These are phyloP conservation scores for Triplophysa yarkandensis DNA, from an alignment of 2,797 vertebrate genomes.

Conservation along the genomic window DNA sequence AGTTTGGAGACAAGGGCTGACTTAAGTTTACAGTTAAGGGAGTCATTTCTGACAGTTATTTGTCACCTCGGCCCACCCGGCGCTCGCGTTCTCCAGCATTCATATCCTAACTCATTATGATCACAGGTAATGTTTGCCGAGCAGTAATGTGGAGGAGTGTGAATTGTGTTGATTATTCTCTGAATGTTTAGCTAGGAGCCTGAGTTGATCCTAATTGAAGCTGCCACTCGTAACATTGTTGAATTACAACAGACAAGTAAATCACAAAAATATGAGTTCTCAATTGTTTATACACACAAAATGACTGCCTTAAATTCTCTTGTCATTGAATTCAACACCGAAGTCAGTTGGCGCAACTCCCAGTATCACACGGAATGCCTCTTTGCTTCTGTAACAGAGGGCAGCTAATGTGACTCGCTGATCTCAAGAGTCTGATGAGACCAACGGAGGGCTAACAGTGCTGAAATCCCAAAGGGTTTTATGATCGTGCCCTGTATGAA, in stretches of 20 bases:
- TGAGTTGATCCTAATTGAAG: conserved; percentile 53
- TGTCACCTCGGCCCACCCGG: conserved; percentile 22
- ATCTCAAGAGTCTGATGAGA: too few species aligned
- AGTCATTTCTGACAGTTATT: conserved; percentile 12
- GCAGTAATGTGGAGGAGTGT: conserved; percentile 40
- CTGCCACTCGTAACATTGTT: conserved; percentile 40
- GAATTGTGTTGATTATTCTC: conserved; percentile 41
- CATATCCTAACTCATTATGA: conserved; percentile 22
- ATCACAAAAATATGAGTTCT: background rate
- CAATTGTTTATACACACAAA: background rate
- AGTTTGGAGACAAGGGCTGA: background rate
- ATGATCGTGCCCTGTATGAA: too few species aligned
- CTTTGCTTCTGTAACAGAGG: too few species aligned
- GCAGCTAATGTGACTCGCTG: too few species aligned
- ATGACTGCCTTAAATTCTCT: background rate
- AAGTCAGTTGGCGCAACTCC: too few species aligned
- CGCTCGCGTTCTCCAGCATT: conserved; percentile 16
- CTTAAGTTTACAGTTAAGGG: conserved; percentile 6
- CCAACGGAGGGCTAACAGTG: too few species aligned
- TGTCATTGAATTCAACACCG: background rate
- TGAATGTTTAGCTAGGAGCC: conserved; percentile 40
- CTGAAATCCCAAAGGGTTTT: too few species aligned
- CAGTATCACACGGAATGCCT: too few species aligned
- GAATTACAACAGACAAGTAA: conserved; percentile 45
- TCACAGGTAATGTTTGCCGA: conserved; percentile 19